Evolutionary conservation across 2,113 vertebrate species (phyloP).

Genomic region (Gymnocephalus cernua): DNA sequence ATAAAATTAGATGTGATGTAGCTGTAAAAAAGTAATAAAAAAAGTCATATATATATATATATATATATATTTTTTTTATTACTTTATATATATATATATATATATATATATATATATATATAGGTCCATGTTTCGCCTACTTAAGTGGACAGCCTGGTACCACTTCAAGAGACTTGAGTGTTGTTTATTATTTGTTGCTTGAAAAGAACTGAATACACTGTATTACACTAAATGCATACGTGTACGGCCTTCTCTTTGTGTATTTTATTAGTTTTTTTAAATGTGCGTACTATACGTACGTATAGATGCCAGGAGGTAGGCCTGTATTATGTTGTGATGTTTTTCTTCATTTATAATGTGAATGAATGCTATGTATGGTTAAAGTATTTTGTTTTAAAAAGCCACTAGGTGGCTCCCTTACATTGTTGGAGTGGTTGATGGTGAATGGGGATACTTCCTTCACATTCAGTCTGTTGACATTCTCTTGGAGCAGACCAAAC

Average conservation of each 20-base stretch:
- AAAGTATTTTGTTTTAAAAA: neutral
- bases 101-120: too few relatives aligned
- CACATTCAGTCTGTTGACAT: constrained; percentile 96
- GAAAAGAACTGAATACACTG: neutral
- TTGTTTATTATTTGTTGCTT: neutral
- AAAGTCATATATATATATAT: too few relatives aligned
- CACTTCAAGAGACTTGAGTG: neutral
- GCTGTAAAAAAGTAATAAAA: neutral
- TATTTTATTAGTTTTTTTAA: neutral
- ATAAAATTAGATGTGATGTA: neutral
- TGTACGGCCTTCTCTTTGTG: neutral
- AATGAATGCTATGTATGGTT: neutral
- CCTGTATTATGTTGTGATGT: neutral
- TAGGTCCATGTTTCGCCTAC: neutral
- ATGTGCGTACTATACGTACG: neutral
- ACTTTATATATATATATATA: too few relatives aligned
- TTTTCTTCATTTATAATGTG: neutral
- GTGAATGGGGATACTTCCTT: constrained; percentile 91
- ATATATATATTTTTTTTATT: too few relatives aligned
- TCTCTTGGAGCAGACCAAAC: constrained; percentile 96
- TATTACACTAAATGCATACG: neutral
- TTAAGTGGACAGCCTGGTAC: neutral
- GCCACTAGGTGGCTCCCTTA: constrained; percentile 82
- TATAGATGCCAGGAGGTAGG: neutral
- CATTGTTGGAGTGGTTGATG: constrained; percentile 88